These are phyloP conservation scores for Caenorhabditis zanzibari DNA, from an alignment of 2,888 invertebrate genomes.

Conservation along the genomic window DNA sequence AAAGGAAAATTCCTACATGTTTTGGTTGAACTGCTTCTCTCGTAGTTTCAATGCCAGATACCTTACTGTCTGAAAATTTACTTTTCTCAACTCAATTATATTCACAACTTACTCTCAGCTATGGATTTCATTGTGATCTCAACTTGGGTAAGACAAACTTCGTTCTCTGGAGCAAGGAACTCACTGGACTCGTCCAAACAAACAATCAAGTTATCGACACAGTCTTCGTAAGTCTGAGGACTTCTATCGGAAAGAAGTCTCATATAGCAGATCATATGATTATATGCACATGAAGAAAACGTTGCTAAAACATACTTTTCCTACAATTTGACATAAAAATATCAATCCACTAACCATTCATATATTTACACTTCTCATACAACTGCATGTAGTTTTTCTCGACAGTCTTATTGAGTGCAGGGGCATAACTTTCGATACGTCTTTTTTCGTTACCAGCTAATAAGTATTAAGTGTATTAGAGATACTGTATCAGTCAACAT, in stretches of 20 bases:
- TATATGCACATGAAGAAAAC: conserved; percentile 27
- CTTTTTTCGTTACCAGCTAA: not conserved
- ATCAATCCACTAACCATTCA: conserved; percentile 16
- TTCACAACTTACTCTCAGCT: not conserved
- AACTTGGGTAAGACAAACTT: not conserved
- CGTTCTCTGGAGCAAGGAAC: not conserved
- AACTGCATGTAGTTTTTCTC: conserved; percentile 1
- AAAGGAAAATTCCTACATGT: not conserved
- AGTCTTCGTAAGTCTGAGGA: conserved; percentile 22
- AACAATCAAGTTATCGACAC: conserved; percentile 20
- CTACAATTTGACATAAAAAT: not conserved
- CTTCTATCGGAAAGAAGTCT: not conserved
- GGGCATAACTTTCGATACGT: conserved; percentile 1
- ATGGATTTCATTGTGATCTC: conserved; percentile 11
- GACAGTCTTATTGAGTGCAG: conserved; percentile 27
- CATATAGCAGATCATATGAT: conserved; percentile 22
- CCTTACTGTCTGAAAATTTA: conserved; percentile 7
- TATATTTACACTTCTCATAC: conserved; percentile 6
- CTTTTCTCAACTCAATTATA: not conserved
- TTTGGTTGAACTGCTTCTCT: not conserved
- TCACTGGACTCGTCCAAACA: conserved; percentile 18
- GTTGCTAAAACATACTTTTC: conserved; percentile 4
- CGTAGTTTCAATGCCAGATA: not conserved
- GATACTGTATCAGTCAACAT: not conserved
- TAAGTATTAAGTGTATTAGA: too few relatives aligned